Percentiles rank a stretch among this genome's conserved stretches.
Conservation (phyloP, 1,140 invertebrate genomes). For the Heliconius congener region DNA sequence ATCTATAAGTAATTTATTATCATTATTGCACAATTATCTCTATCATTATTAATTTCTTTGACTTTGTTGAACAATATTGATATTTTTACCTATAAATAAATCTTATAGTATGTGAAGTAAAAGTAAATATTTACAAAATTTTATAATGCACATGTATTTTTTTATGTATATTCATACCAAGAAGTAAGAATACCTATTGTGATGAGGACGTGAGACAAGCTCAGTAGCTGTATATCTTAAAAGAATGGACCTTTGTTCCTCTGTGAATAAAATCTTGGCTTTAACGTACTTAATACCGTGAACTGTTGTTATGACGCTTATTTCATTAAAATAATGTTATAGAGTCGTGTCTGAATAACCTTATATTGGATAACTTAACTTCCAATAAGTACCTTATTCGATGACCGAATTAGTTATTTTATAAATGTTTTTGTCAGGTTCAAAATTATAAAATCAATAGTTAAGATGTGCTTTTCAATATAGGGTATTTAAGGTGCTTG, state of each 20-base stretch:
- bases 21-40: no score
- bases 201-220: conserved; percentile 23
- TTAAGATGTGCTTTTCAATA: no score
- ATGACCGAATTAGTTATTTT: no score
- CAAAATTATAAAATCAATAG: no score
- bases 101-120: neutral
- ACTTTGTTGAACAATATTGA: no score
- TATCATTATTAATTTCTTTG: no score
- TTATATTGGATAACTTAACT: no score
- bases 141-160: neutral
- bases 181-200: neutral
- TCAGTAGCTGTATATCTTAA: conserved; percentile 20
- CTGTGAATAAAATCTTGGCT: conserved; percentile 28
- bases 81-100: no score
- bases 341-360: neutral
- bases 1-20: no score
- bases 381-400: no score
- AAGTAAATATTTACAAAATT: neutral
- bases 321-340: neutral
- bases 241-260: conserved; percentile 34
- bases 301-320: conserved; percentile 12
- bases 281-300: conserved; percentile 11
- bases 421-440: no score
- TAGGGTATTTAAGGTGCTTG: no score
- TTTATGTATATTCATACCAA: neutral